Evolutionary conservation across 1,140 invertebrate species (phyloP).

Genomic region (Parapsyche elsis): DNA sequence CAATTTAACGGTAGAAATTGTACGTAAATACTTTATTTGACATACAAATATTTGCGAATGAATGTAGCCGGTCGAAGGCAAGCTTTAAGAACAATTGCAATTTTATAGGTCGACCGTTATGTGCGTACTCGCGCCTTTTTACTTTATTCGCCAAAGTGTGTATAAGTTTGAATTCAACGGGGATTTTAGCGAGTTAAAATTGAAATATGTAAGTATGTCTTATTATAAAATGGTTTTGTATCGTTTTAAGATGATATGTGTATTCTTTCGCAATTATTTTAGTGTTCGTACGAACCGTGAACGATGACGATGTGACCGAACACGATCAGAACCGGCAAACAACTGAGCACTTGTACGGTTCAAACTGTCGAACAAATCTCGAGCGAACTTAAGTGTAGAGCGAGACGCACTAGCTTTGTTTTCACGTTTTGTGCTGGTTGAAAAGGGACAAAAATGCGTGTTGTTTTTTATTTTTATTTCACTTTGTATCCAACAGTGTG

Average conservation of each 20-base stretch:
- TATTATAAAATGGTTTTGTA: neutral
- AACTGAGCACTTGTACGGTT: neutral
- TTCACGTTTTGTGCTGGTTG: neutral
- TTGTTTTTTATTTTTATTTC: too few relatives aligned
- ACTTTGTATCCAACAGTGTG: too few relatives aligned
- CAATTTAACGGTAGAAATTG: too few relatives aligned
- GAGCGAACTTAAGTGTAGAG: neutral
- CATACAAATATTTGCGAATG: too few relatives aligned
- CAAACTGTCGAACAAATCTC: neutral
- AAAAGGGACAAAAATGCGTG: neutral
- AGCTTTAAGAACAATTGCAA: neutral
- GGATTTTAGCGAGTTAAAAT: too few relatives aligned
- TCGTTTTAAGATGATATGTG: neutral
- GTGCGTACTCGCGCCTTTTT: slow-evolving; percentile 6
- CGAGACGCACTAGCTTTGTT: neutral
- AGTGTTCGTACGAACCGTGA: neutral
- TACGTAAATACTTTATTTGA: too few relatives aligned
- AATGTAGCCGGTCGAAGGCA: too few relatives aligned
- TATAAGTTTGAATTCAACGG: neutral
- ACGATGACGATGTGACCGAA: neutral
- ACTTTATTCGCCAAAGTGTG: neutral
- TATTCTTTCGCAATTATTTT: neutral
- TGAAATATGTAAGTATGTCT: neutral
- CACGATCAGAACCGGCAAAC: neutral
- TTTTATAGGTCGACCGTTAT: slow-evolving; percentile 30